A percentile compares a stretch with the other conserved stretches of the same genome.
Conservation (phyloP, 2,797 vertebrate genomes). For the Australoheros facetus region DNA sequence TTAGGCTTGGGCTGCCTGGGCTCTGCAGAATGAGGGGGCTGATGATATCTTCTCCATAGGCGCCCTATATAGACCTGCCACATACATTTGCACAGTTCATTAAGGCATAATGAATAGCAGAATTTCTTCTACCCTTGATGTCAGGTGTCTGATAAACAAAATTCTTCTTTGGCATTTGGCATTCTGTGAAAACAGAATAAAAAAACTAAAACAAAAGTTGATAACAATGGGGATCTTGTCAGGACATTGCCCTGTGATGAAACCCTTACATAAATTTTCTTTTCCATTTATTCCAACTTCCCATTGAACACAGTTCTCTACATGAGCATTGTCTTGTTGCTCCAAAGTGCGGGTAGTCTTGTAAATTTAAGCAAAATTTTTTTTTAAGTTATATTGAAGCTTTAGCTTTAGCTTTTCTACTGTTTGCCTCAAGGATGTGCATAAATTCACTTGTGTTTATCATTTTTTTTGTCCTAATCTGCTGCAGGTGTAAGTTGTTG, state of each 20-base stretch:
- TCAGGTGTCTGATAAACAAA: slow-evolving; percentile 58
- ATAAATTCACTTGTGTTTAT: not conserved
- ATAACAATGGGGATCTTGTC: slow-evolving; percentile 28
- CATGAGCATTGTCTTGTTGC: not conserved
- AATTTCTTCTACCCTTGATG: slow-evolving; percentile 73
- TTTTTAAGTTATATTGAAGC: not conserved
- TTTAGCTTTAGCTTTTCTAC: not conserved
- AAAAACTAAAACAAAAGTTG: not conserved
- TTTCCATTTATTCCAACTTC: not conserved
- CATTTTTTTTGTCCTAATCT: not conserved
- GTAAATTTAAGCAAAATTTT: not conserved
- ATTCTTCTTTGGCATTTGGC: slow-evolving; percentile 54
- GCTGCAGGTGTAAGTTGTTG: not conserved
- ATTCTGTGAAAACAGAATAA: slow-evolving; percentile 16
- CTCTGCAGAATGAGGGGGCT: slow-evolving; percentile 54
- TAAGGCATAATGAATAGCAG: slow-evolving; percentile 79
- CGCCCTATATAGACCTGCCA: slow-evolving; percentile 77
- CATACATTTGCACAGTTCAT: slow-evolving; percentile 79
- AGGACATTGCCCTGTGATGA: slow-evolving; percentile 25
- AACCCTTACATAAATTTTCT: not conserved
- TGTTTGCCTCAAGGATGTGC: not conserved
- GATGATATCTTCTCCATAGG: slow-evolving; percentile 51
- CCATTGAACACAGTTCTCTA: not conserved
- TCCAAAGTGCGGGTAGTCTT: not conserved
- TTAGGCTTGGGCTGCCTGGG: slow-evolving; percentile 65